phyloP scores from a whole-genome alignment of 2,888 invertebrate species.

The Microctonus brassicae region DNA sequence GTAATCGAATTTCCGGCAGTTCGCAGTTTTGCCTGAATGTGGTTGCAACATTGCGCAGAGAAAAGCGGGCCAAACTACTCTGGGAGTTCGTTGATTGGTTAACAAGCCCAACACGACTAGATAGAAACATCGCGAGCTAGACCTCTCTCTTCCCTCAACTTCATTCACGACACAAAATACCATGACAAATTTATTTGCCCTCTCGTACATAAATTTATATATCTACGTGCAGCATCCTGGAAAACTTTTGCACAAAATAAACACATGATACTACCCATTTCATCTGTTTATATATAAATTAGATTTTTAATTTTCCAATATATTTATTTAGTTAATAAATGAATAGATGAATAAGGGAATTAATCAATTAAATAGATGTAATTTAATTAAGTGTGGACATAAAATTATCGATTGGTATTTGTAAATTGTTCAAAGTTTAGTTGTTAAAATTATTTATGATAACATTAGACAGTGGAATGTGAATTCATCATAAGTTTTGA shows the following conservation, averaged over 20 bases:
- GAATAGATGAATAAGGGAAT: too few relatives aligned
- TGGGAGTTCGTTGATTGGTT: constrained; percentile 51
- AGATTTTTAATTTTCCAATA: not conserved
- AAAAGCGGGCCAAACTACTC: constrained; percentile 51
- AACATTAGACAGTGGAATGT: not conserved
- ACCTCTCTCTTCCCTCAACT: constrained; percentile 6
- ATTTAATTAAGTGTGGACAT: not conserved
- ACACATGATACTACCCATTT: not conserved
- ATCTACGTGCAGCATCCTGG: not conserved
- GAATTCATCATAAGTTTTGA: not conserved
- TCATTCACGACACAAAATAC: not conserved
- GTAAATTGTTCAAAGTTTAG: not conserved
- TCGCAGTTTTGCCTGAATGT: constrained; percentile 7
- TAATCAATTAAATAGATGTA: not conserved
- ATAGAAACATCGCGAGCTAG: not conserved
- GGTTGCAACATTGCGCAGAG: constrained; percentile 24
- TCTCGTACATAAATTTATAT: not conserved
- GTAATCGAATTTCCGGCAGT: constrained; percentile 22
- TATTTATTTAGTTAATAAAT: not conserved
- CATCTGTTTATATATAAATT: not conserved
- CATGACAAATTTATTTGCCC: constrained; percentile 3
- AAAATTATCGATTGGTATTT: not conserved
- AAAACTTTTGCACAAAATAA: not conserved
- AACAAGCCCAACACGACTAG: constrained; percentile 46
- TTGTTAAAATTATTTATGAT: not conserved